A percentile compares a stretch with the other conserved stretches of the same genome.
Conservation (phyloP, 2,797 vertebrate genomes). For the Notolepis coatsorum region DNA sequence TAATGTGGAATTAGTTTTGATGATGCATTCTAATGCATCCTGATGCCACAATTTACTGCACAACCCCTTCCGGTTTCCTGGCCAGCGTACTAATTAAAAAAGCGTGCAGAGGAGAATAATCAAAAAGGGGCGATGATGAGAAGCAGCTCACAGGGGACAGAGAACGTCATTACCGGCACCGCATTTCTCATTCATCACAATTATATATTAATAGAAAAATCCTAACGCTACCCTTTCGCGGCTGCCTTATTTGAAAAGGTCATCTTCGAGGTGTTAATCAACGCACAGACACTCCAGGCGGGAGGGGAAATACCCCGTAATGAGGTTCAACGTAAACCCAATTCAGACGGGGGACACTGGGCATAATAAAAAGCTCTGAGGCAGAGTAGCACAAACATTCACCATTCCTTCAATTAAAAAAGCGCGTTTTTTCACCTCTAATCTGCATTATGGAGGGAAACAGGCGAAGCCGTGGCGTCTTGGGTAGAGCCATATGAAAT, state of each 20-base stretch:
- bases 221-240: conserved; percentile 12
- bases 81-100: conserved; percentile 2
- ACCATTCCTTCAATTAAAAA: no score
- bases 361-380: conserved; percentile 33
- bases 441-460: no score
- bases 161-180: background rate
- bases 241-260: conserved; percentile 9
- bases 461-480: no score
- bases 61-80: conserved; percentile 27
- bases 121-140: conserved; percentile 1
- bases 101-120: conserved; percentile 14
- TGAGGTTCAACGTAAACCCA: conserved; percentile 17
- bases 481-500: no score
- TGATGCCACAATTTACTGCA: conserved; percentile 16
- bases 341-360: conserved; percentile 20
- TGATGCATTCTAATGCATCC: conserved; percentile 27
- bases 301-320: conserved; percentile 8
- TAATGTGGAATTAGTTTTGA: conserved; percentile 40
- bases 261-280: conserved; percentile 1
- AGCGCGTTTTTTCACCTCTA: no score
- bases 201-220: background rate
- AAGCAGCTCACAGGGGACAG: conserved; percentile 13
- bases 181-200: background rate
- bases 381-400: background rate
- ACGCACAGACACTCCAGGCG: background rate